phyloP scores from a whole-genome alignment of 2,113 vertebrate genomes.

The Rhinolophus ferrumequinum region DNA sequence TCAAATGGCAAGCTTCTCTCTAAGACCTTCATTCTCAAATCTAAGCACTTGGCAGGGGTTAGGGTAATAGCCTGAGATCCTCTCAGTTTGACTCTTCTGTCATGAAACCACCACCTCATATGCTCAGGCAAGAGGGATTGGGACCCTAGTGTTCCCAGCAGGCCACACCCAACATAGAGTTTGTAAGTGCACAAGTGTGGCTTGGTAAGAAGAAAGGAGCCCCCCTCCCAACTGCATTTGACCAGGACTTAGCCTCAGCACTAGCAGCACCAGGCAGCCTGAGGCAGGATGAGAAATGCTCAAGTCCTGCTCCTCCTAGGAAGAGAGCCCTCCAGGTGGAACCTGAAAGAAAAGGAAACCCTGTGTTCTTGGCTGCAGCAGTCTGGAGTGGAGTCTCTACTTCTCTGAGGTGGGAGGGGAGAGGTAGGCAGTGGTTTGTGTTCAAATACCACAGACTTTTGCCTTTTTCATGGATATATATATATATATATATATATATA shows the following conservation, averaged over 20 bases:
- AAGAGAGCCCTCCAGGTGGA: neutral
- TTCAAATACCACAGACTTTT: neutral
- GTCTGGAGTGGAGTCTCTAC: neutral
- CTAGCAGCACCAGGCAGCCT: neutral
- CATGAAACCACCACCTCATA: neutral
- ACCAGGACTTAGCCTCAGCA: neutral
- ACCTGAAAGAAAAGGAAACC: neutral
- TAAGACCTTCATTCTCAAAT: neutral
- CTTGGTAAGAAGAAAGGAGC: neutral
- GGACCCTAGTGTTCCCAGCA: neutral
- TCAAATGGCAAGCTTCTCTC: neutral
- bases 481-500: no score
- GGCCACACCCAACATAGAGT: neutral
- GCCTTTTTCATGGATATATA: neutral
- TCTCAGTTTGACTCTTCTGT: neutral
- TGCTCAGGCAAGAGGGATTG: neutral
- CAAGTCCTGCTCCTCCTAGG: neutral
- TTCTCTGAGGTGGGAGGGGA: neutral
- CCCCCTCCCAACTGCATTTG: neutral
- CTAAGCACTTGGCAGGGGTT: neutral
- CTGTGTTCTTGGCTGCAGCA: neutral
- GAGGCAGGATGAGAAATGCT: neutral
- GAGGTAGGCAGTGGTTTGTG: neutral
- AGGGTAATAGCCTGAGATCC: neutral
- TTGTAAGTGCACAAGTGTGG: neutral